These are phyloP conservation scores for Xanthia icteritia DNA, from an alignment of 2,888 invertebrate genomes.

Conservation along the genomic window DNA sequence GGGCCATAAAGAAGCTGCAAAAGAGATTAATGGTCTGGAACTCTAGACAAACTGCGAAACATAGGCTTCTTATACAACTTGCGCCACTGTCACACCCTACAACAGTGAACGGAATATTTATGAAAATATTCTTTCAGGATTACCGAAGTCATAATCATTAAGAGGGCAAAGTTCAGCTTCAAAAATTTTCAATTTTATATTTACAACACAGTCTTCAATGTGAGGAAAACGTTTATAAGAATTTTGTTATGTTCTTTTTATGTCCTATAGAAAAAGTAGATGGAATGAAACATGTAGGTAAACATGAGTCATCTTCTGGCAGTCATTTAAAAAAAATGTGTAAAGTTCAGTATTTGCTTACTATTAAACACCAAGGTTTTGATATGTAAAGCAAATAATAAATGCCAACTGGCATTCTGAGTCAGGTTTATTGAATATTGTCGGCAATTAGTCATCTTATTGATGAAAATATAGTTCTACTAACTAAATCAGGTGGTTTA, in stretches of 20 bases:
- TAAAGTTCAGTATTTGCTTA: constrained; percentile 16
- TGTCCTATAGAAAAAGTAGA: neutral
- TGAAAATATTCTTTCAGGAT: neutral
- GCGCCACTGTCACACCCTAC: no score
- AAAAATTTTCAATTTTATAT: neutral
- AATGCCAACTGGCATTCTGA: constrained; percentile 17
- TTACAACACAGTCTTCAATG: neutral
- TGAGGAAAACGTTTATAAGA: neutral
- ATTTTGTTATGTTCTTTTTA: constrained; percentile 3
- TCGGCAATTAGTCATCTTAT: neutral
- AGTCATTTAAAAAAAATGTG: constrained; percentile 27
- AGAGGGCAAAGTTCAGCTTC: neutral
- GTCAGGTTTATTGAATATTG: constrained; percentile 17
- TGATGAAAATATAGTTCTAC: neutral
- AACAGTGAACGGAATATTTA: neutral
- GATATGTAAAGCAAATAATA: constrained; percentile 19
- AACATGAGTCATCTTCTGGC: constrained; percentile 23
- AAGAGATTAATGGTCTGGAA: neutral
- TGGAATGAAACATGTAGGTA: neutral
- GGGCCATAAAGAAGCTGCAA: neutral
- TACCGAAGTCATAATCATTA: neutral
- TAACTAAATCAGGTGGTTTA: neutral
- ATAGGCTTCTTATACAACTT: no score
- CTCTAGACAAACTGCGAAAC: neutral
- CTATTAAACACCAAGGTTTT: constrained; percentile 31